Base-by-base conservation (phyloP, 1,140 invertebrate genomes). In the Tetraneura akinire region DNA sequence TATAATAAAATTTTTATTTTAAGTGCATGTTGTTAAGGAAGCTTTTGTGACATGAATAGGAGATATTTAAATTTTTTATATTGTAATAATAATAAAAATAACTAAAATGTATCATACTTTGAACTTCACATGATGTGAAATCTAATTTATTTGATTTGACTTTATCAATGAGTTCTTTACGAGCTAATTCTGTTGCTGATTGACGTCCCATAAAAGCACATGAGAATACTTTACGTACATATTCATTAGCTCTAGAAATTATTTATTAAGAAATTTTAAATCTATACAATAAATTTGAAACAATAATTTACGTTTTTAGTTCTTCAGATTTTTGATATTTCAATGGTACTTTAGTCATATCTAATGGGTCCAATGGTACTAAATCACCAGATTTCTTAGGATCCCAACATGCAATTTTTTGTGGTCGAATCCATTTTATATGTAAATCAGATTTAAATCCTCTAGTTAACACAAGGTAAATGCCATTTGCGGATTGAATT, bases 391-490 rank as follows among this genome's bases (percentile, higher is more conserved):
- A 89, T 83, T 88, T 89, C 81, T 86, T 84, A 2, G 89, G 87
- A 80, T 87, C 85, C 62, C 84, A 85, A 80, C 86, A 87, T 0
- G 87, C 83, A 71, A 90, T 86, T 85, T 89, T 89, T 81, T 87
- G 86, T 3, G 90, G 90, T 45, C 87, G 85, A 14, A 88, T 84
- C 90, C 90, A 91, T 87, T 89, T 89, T 45, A 91, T 90, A 0
- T 81, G 82, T 42, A 83, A 81, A 49, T 76, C 66, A 78, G 51
- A 57, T 11, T 78, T 78, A n/a, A 78, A 21, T 14, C 55, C 37
- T 18, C 74, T 78, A 18, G 16, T 11, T 10, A 14, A 11, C 8
- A 71, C 4, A 23, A 57, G 1, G 5, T 62, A 16, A 45, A 60
- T 2, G 26, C 74, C 2, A 9, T 78, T 62, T 1, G 23, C 18